Evolutionary conservation across 2,113 vertebrate species (phyloP), one percentile per base, ranked within the genome.

Genomic region (Eubucco bourcierii): DNA sequence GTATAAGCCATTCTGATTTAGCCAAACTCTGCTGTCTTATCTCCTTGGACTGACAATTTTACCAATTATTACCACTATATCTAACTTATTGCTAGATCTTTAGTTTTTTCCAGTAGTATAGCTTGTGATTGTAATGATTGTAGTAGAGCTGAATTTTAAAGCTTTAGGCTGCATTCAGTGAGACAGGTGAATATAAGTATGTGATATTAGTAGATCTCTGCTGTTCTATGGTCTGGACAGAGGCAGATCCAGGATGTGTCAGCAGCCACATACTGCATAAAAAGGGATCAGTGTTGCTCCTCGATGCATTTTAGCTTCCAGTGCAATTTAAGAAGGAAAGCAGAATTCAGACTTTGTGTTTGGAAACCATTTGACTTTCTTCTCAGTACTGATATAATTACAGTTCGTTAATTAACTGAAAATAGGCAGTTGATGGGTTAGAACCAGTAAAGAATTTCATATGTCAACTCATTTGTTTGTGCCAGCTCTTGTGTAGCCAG

Each of bases 41-140:
- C 29, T 80, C 19, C 31, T 70, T 70, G 34, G 23, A 55, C 39
- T 78, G 34, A 12, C 21, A 56, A 7, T 87, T 79, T 92, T 91
- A 33, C 27, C 59, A 37, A 12, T 46, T 75, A 28, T 23, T 84
- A 68, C 50, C 50, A 52, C 23, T 52, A 12, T 52, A 24, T 52
- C 50, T 63, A 76, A 24, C 18, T 25, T 65, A 25, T 46, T n/a
- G 8, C 25, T 84, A 53, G 23, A 7, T 67, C 23, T 0, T 83
- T 67, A 4, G 14, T 44, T 81, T 63, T 90, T 64, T 31, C 39
- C 39, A 31, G 19, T 17, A 21, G 2, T 68, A 15, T 29, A 56
- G 6, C 25, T 28, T 90, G 23, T 2, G 1, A 52, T 37, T 0
- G 0, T 47, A 74, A 17, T 41, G 29, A 6, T 67, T 7, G 12